phyloP scores from a whole-genome alignment of 2,888 invertebrate species.

The Nymphalis c-album region DNA sequence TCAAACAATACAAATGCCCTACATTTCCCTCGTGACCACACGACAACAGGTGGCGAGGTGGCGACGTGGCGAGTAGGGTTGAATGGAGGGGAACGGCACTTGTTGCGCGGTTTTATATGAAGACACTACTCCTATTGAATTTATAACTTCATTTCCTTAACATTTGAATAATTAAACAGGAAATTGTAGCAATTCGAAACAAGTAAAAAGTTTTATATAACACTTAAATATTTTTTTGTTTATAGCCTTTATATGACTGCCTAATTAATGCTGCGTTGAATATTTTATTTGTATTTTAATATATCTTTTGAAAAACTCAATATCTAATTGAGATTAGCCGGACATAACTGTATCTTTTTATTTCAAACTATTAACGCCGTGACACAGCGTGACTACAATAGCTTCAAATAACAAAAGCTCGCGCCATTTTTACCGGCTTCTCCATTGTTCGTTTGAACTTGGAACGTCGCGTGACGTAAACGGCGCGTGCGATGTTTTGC shows the following conservation, averaged over 20 bases:
- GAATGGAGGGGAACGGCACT: constrained; percentile 26
- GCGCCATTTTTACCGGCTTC: constrained; percentile 70
- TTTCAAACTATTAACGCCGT: background rate
- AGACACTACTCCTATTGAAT: constrained; percentile 19
- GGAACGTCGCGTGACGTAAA: constrained; percentile 74
- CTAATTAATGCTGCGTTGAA: background rate
- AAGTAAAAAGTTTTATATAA: background rate
- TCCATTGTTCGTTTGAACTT: constrained; percentile 76
- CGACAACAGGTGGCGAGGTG: constrained; percentile 30
- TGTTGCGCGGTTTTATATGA: constrained; percentile 27
- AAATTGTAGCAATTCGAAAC: background rate
- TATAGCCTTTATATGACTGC: background rate
- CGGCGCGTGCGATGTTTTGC: constrained; percentile 73
- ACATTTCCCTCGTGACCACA: constrained; percentile 23
- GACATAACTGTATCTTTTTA: background rate
- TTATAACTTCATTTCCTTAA: constrained; percentile 4
- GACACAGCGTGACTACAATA: constrained; percentile 55
- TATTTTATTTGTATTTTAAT: too few relatives aligned
- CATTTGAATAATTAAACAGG: background rate
- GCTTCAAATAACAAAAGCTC: constrained; percentile 73
- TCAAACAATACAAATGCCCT: constrained; percentile 18
- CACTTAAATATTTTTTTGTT: background rate
- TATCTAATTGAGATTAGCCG: background rate
- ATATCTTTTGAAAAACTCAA: background rate
- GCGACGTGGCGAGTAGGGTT: constrained; percentile 18